Percentiles rank a stretch among this genome's conserved stretches.
These are phyloP conservation scores for Apocrypta bakeri DNA, from an alignment of 1,140 invertebrate genomes.

Conservation along the genomic window DNA sequence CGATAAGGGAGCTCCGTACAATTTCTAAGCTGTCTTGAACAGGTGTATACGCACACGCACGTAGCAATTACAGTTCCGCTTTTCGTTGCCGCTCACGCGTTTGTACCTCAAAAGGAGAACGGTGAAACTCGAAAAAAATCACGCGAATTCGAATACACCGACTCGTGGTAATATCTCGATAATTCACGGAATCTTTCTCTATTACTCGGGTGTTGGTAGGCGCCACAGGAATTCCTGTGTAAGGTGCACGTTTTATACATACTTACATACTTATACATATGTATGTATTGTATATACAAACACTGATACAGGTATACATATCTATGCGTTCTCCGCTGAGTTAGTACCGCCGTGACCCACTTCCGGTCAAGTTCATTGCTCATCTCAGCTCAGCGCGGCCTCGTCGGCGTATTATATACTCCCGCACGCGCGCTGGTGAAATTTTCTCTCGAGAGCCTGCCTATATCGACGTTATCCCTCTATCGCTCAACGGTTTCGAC, in stretches of 20 bases:
- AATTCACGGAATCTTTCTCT: slow-evolving; percentile 7
- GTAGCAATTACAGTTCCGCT: too few relatives aligned
- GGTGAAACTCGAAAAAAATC: not conserved
- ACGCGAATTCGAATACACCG: not conserved
- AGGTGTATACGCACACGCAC: too few relatives aligned
- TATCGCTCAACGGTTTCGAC: not conserved
- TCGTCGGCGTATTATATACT: slow-evolving; percentile 20
- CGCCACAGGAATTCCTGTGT: not conserved
- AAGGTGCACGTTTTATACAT: not conserved
- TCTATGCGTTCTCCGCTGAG: slow-evolving; percentile 28
- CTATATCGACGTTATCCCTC: slow-evolving; percentile 19
- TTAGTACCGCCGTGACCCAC: slow-evolving; percentile 65
- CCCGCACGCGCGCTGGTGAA: slow-evolving; percentile 24
- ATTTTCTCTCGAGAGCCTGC: not conserved
- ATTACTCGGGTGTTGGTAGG: not conserved
- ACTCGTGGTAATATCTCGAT: not conserved
- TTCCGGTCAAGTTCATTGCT: slow-evolving; percentile 72
- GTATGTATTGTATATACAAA: too few relatives aligned
- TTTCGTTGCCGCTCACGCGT: too few relatives aligned
- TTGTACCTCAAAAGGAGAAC: not conserved
- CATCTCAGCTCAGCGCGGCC: slow-evolving; percentile 60
- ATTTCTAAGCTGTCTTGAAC: too few relatives aligned
- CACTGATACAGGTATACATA: too few relatives aligned
- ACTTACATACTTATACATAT: not conserved
- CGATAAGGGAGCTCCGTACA: too few relatives aligned